These are phyloP conservation scores for Sebastes diploproa DNA, from an alignment of 2,797 vertebrate genomes.

Conservation along the genomic window DNA sequence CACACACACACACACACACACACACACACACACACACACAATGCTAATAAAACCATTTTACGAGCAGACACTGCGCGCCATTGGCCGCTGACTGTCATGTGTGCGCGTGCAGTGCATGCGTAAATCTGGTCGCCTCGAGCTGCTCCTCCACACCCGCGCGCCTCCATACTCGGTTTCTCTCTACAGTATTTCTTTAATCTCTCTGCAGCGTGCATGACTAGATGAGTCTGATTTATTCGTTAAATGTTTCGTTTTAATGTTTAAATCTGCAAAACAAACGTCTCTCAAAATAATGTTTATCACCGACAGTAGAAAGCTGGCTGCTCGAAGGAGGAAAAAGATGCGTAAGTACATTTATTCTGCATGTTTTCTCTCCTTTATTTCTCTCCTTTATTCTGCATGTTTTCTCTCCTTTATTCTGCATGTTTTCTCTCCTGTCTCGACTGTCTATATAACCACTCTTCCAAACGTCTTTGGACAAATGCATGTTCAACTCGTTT, in stretches of 20 bases:
- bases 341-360: neutral
- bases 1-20: neutral
- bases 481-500: neutral
- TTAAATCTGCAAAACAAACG: neutral
- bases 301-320: neutral
- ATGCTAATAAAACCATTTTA: conserved; percentile 49
- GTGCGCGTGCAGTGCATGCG: conserved; percentile 44
- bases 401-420: neutral
- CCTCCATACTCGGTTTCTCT: conserved; percentile 22
- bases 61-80: conserved; percentile 37
- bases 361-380: neutral
- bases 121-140: conserved; percentile 14
- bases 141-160: conserved; percentile 37
- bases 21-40: neutral
- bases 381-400: neutral
- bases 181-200: neutral
- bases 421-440: neutral
- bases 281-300: neutral
- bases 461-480: no score
- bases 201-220: rapidly evolving
- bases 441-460: neutral
- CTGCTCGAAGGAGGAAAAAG: neutral
- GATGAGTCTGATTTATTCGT: neutral
- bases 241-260: neutral
- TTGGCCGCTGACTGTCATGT: conserved; percentile 70